phyloP scores from a whole-genome alignment of 2,797 vertebrate species.

The Pseudocheirus occidentalis region DNA sequence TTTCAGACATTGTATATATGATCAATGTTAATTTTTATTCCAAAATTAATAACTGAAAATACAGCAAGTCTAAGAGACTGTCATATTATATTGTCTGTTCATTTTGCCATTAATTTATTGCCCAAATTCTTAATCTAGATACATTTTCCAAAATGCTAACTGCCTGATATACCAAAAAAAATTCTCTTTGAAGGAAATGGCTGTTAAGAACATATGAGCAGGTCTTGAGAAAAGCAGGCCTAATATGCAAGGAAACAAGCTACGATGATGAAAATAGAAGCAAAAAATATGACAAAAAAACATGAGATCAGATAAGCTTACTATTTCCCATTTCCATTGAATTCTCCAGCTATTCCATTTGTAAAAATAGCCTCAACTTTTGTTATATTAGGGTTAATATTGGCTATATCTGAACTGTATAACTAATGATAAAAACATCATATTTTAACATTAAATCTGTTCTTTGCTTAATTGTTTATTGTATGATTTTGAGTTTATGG shows the following conservation, averaged over 20 bases:
- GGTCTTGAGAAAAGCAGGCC: not conserved
- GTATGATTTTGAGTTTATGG: not conserved
- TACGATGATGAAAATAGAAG: not conserved
- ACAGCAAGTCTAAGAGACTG: not conserved
- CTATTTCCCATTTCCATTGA: not conserved
- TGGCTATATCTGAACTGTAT: not conserved
- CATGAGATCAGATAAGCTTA: not conserved
- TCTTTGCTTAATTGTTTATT: not conserved
- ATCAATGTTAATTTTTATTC: not conserved
- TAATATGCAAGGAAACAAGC: not conserved
- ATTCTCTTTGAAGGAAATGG: slow-evolving; percentile 27
- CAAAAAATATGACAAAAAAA: not conserved
- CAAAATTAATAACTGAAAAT: not conserved
- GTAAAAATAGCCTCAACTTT: not conserved
- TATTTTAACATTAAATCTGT: not conserved
- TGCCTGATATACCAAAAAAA: not conserved
- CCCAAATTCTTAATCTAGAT: not conserved
- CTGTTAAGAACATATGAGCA: slow-evolving; percentile 1
- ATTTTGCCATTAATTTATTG: not conserved
- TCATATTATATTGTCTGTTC: not conserved
- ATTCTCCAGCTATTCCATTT: not conserved
- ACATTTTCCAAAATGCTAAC: not conserved
- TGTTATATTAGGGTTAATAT: not conserved
- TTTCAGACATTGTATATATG: not conserved
- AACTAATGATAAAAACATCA: not conserved